Conservation (phyloP, 2,113 vertebrate genomes). For the Stercorarius parasiticus region DNA sequence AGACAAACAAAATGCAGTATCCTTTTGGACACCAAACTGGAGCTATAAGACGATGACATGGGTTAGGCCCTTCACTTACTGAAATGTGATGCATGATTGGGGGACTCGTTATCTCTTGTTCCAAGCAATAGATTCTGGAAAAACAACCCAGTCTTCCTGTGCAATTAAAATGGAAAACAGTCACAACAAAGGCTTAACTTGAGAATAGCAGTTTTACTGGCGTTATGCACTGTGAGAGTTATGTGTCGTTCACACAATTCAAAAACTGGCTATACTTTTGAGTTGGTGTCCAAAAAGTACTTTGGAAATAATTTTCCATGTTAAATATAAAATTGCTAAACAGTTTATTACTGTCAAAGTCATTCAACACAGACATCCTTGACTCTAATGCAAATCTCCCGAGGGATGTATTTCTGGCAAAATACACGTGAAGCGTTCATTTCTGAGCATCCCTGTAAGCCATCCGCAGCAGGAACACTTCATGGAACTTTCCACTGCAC, state of each 20-base stretch:
- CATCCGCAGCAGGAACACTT: constrained; percentile 14
- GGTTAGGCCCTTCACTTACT: not conserved
- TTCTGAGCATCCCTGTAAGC: constrained; percentile 55
- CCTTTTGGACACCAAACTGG: not conserved
- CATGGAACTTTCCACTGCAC: constrained; percentile 60
- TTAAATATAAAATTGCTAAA: constrained; percentile 66
- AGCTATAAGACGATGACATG: not conserved
- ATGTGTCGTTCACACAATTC: constrained; percentile 47
- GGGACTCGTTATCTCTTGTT: constrained; percentile 19
- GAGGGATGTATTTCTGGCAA: constrained; percentile 22
- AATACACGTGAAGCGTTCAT: not conserved
- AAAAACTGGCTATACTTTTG: constrained; percentile 53
- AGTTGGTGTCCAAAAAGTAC: constrained; percentile 52
- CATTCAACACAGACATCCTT: constrained; percentile 50
- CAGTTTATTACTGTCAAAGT: constrained; percentile 67
- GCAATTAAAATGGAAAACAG: constrained; percentile 62
- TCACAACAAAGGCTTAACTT: constrained; percentile 54
- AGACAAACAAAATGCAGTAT: not conserved
- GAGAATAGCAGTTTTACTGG: constrained; percentile 66
- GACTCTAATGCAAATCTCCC: constrained; percentile 41
- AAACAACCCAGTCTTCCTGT: constrained; percentile 34
- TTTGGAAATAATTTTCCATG: constrained; percentile 68
- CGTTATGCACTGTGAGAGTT: constrained; percentile 40
- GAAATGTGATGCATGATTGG: constrained; percentile 1
- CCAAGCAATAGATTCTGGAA: constrained; percentile 60